phyloP scores from a whole-genome alignment of 2,797 vertebrate species.

The Alouatta caraya region DNA sequence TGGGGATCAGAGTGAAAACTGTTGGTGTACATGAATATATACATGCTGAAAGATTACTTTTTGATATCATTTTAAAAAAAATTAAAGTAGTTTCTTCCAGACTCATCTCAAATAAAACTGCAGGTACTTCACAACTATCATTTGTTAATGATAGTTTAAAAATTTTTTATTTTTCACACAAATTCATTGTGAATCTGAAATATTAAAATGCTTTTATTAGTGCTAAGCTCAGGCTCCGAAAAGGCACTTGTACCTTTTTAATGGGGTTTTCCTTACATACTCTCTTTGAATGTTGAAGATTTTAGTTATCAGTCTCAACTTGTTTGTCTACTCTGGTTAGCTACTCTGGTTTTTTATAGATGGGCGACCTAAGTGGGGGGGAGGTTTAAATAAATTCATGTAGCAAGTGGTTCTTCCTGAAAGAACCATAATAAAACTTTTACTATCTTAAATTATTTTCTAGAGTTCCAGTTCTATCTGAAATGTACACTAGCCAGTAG shows the following conservation, averaged over 20 bases:
- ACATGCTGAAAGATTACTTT: neutral
- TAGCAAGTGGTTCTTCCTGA: slow-evolving; percentile 1
- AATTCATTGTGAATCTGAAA: neutral
- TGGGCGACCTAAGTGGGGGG: neutral
- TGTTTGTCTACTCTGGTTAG: neutral
- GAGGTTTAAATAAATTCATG: neutral
- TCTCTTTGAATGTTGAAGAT: neutral
- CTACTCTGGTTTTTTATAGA: neutral
- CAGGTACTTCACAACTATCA: neutral
- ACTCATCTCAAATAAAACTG: slow-evolving; percentile 26
- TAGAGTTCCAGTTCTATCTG: neutral
- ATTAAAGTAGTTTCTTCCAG: neutral
- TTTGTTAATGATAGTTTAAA: neutral
- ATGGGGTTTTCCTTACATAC: neutral
- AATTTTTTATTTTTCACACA: neutral
- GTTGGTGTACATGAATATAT: neutral
- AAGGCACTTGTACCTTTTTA: neutral
- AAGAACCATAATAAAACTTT: neutral
- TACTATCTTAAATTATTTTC: neutral
- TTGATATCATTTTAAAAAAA: neutral
- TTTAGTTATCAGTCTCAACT: neutral
- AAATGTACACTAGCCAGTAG: neutral
- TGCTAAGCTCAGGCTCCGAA: neutral
- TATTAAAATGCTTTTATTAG: neutral
- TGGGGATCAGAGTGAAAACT: neutral